These are phyloP conservation scores for Alcedo atthis DNA, from an alignment of 2,797 vertebrate genomes.

Conservation along the genomic window DNA sequence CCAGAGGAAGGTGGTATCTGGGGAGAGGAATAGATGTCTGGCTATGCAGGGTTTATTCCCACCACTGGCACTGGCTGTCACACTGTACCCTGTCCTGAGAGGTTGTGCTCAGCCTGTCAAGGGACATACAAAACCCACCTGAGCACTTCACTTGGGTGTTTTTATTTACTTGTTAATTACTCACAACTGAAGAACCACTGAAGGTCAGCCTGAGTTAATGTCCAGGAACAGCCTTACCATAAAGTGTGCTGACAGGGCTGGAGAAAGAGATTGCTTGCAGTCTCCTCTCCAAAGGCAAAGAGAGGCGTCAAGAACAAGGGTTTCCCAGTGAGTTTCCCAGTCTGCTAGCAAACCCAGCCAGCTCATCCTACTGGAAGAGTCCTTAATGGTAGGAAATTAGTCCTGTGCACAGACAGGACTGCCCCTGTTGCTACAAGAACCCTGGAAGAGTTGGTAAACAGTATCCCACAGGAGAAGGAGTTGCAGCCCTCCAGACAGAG, in stretches of 20 bases:
- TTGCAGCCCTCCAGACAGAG: background rate
- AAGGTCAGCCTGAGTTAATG: background rate
- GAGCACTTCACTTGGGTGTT: background rate
- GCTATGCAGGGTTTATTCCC: background rate
- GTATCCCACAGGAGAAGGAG: background rate
- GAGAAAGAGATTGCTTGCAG: background rate
- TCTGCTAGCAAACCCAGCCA: background rate
- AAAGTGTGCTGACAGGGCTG: background rate
- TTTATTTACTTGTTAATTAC: background rate
- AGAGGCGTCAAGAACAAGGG: background rate
- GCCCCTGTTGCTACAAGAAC: background rate
- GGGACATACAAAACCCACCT: background rate
- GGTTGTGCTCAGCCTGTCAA: background rate
- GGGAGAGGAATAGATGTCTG: background rate
- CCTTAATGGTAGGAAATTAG: background rate
- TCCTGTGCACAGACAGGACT: background rate
- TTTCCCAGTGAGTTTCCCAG: background rate
- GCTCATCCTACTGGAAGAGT: background rate
- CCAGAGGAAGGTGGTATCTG: background rate
- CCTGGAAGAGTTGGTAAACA: fast-evolving
- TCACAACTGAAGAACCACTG: background rate
- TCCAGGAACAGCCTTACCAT: background rate
- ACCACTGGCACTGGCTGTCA: background rate
- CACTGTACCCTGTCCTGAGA: fast-evolving
- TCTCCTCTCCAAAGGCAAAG: background rate